Conservation (phyloP, 2,113 vertebrate genomes). For the Eonycteris spelaea region DNA sequence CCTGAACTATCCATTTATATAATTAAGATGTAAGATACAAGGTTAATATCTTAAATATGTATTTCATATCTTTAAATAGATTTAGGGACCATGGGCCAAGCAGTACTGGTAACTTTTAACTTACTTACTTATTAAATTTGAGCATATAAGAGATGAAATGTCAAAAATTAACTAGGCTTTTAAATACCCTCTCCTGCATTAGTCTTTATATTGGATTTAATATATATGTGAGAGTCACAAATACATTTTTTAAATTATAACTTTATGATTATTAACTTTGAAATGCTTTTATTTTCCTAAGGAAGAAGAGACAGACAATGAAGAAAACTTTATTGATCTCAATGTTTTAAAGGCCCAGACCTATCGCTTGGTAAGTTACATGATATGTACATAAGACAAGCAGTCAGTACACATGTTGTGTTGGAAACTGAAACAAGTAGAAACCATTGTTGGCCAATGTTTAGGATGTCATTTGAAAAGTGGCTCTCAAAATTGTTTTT, state of each 20-base stretch:
- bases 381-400: background rate
- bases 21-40: background rate
- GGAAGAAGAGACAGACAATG: conserved; percentile 93
- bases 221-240: background rate
- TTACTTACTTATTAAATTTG: background rate
- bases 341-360: conserved; percentile 90
- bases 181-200: conserved; percentile 18
- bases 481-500: conserved; percentile 35
- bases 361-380: conserved; percentile 82
- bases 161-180: conserved; percentile 36
- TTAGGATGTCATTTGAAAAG: conserved; percentile 42
- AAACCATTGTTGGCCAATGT: background rate
- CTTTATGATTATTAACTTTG: conserved; percentile 53
- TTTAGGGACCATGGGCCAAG: background rate
- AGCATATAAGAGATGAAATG: background rate
- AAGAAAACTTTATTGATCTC: conserved; percentile 93
- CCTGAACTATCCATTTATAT: background rate
- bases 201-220: background rate
- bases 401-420: background rate
- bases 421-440: conserved; percentile 25
- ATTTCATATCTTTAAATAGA: background rate
- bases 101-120: background rate
- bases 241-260: conserved; percentile 18
- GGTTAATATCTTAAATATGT: background rate
- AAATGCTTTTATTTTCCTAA: conserved; percentile 78